These are phyloP conservation scores for Drymodes brunneopygia DNA, from an alignment of 2,113 vertebrate genomes.

Conservation along the genomic window DNA sequence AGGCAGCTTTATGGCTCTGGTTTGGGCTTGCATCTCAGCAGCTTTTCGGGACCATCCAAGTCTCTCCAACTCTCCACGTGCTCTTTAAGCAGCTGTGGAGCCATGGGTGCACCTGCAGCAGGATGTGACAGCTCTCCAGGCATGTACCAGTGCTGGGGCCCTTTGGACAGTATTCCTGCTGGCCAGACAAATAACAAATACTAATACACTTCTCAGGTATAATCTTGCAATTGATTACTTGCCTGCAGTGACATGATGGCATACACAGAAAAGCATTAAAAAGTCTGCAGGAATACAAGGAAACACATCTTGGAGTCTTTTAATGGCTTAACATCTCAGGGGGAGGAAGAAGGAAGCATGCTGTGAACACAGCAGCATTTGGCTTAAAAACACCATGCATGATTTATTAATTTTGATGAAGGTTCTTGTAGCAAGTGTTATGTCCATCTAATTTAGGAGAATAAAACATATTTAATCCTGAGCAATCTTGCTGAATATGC, in stretches of 20 bases:
- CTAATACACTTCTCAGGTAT: background rate
- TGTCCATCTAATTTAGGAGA: background rate
- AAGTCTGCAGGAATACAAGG: background rate
- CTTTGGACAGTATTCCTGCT: background rate
- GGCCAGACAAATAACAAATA: background rate
- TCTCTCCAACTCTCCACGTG: background rate
- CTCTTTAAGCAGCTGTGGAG: background rate
- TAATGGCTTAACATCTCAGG: background rate
- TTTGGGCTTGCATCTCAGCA: background rate
- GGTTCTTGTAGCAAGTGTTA: background rate
- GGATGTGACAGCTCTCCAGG: background rate
- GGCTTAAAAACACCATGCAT: background rate
- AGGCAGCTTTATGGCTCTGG: background rate
- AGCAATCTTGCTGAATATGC: background rate
- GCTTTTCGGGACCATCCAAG: background rate
- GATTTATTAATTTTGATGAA: background rate
- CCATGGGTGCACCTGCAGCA: background rate
- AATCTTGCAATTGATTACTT: background rate
- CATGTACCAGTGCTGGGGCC: background rate
- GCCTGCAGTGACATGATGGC: background rate
- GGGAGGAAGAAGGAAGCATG: background rate
- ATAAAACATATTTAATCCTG: background rate
- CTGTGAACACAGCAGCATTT: background rate
- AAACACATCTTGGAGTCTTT: background rate
- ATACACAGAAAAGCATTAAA: background rate